Base-by-base conservation (phyloP, 2,888 invertebrate genomes). In the Coelinius sp. region DNA sequence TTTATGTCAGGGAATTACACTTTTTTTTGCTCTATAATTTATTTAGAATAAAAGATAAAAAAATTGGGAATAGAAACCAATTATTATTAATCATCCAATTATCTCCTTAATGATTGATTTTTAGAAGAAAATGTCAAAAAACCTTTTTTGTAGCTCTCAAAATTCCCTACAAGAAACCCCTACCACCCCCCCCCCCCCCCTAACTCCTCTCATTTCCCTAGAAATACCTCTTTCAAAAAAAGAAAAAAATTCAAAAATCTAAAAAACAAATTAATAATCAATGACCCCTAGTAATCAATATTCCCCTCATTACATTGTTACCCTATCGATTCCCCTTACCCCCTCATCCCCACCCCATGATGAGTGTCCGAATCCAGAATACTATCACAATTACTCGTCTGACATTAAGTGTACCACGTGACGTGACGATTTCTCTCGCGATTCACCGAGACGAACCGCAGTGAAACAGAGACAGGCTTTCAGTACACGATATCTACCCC, bases 351-450 rank as follows among this genome's bases (percentile, higher is more conserved):
- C 41, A 12, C 12, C 41, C 41, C 41, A 2, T 31, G 5, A 38
- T 38, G 8, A 38, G 38, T 38, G 38, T 12, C 5, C 12, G 8
- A 38, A 20, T 52, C 17, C 8, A 24, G 6, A 52, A 22, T 5
- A 52, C n/a, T 25, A 56, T 56, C 27, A n/a, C 56, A 25, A 25
- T 56, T 7, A 24, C 27, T 56, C n/a, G 31, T 14, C 31, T 17
- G 27, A 63, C 35, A 17, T 63, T 63, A 63, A 63, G 62, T 63
- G 38, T 63, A 63, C 22, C 38, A 22, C 38, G 41, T 63, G 53
- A 2, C n/a, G 35, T 7, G n/a, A 17, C 8, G 17, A 27, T 35
- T n/a, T 31, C 25, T 38, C 41, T 27, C 53, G 14, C 53, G 27
- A 52, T 14, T 41, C 44, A 65, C 68, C 35, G 38, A 22, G 41